Base-by-base conservation (phyloP, 2,797 vertebrate genomes). In the Myripristis murdjan region DNA sequence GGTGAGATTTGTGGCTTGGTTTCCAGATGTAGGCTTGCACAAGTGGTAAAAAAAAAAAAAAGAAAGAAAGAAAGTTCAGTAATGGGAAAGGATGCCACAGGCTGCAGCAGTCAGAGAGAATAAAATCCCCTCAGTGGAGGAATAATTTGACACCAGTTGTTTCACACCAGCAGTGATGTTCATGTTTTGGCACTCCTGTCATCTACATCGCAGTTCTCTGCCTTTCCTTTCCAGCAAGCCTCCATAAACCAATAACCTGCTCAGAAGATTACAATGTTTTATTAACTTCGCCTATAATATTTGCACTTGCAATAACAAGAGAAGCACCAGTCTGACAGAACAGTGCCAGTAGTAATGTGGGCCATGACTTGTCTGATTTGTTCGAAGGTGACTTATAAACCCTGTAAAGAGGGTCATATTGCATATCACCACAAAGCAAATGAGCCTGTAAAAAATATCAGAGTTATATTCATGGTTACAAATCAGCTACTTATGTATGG, bases 221-320 rank as follows among this genome's bases (percentile, higher is more conserved):
- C 7, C n/a, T 37, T 8, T 11, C 22, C 6, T 28, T 33, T 10
- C 3, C 11, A 10, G 20, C 18, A 59, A 66, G 28, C 14, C 8
- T 28, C 11, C 0, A 63, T 24, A 58, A 39, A 37, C 23, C 2
- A 71, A 53, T 20, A 47, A 53, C 6, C 28, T 43, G 1, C 12
- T 58, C 16, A 24, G 53, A 48, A 37, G 18, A 37, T 53, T 14
- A 43, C 14, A 2, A 14, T 43, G 11, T 16, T 65, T 24, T 5
- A 46, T 31, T 60, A 31, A 4, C 6, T 35, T 55, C 0, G 47
- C 8, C 4, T 57, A 3, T 14, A 49, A 54, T 58, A 26, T 6
- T 24, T 46, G 49, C 28, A 31, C 28, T 31, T 31, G 43, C 35
- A 72, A 64, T 56, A 49, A 77, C 6, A 37, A 9, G 9, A 37